phyloP scores from a whole-genome alignment of 2,888 invertebrate species.

The Chymomyza fuscimana region DNA sequence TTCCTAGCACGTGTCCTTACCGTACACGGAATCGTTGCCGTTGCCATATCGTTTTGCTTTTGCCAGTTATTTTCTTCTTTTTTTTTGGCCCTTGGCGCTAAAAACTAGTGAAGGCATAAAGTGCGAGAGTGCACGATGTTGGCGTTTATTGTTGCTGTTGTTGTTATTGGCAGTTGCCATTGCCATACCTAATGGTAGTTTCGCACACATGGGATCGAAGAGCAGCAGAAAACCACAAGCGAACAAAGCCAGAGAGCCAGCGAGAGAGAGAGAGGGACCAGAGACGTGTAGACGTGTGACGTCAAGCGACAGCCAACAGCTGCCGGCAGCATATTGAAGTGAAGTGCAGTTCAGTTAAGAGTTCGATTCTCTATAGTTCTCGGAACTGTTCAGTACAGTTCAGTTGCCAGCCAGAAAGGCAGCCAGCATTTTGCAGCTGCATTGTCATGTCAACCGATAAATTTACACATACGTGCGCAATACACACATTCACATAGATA shows the following conservation, averaged over 20 bases:
- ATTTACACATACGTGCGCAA: constrained; percentile 60
- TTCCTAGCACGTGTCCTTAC: constrained; percentile 8
- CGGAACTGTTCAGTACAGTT: neutral
- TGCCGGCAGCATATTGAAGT: constrained; percentile 68
- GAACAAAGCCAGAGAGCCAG: constrained; percentile 9
- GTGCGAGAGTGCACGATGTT: constrained; percentile 44
- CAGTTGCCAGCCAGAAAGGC: constrained; percentile 17
- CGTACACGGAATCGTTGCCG: neutral
- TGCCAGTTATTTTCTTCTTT: neutral
- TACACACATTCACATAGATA: neutral
- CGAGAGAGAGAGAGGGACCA: neutral
- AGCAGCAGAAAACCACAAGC: constrained; percentile 35
- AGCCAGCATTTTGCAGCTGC: constrained; percentile 73
- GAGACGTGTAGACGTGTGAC: constrained; percentile 10
- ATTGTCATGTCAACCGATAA: constrained; percentile 76
- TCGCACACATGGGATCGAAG: constrained; percentile 68
- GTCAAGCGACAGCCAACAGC: constrained; percentile 18
- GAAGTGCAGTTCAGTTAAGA: constrained; percentile 51
- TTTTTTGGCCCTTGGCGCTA: constrained; percentile 8
- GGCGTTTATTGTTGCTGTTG: constrained; percentile 33
- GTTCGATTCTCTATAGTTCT: neutral
- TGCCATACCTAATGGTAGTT: constrained; percentile 68
- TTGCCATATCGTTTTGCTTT: neutral
- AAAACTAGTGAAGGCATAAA: constrained; percentile 41
- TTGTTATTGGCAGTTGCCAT: constrained; percentile 16